Evolutionary conservation across 2,113 vertebrate species (phyloP).

Genomic region (Microtus pennsylvanicus): DNA sequence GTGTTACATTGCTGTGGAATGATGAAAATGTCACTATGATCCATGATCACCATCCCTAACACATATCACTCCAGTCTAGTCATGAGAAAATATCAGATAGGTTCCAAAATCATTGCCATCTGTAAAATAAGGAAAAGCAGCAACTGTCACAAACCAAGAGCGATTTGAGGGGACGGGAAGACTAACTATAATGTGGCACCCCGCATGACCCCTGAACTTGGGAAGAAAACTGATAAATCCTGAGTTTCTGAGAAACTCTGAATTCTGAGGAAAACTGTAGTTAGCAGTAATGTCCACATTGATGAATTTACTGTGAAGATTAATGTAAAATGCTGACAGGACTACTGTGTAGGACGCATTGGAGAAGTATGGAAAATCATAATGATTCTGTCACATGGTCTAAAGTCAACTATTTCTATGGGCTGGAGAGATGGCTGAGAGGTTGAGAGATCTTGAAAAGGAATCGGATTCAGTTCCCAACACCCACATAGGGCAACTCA

Average conservation of each 20-base stretch:
- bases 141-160: neutral
- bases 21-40: neutral
- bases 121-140: neutral
- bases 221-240: neutral
- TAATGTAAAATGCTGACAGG: slow-evolving; percentile 8
- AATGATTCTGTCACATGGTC: neutral
- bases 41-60: neutral
- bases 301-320: neutral
- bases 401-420: slow-evolving; percentile 31
- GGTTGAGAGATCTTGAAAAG: too few species aligned
- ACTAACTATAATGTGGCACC: neutral
- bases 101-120: neutral
- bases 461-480: too few species aligned
- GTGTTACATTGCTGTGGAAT: neutral
- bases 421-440: too few species aligned
- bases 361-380: neutral
- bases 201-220: neutral
- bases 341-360: neutral
- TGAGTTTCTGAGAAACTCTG: neutral
- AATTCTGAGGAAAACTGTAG: neutral
- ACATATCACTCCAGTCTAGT: neutral
- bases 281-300: neutral
- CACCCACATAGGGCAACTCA: too few species aligned
- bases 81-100: neutral
- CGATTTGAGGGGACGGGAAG: neutral